These are phyloP conservation scores for Eristalinus aeneus DNA, from an alignment of 2,888 invertebrate genomes.

Conservation along the genomic window DNA sequence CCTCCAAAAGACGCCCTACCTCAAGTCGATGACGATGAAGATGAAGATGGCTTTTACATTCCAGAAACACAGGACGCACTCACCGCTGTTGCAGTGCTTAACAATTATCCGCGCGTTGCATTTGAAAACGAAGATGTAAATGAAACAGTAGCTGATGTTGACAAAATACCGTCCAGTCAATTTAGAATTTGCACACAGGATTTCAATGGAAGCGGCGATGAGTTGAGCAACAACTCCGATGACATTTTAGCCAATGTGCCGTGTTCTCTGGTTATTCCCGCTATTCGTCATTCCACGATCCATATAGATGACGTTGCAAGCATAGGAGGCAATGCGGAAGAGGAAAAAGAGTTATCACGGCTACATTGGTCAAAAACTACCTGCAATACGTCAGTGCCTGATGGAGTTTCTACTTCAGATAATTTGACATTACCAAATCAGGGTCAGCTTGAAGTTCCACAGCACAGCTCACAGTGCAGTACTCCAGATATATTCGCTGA, in stretches of 20 bases:
- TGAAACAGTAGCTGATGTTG: conserved; percentile 8
- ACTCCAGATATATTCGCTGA: conserved; percentile 24
- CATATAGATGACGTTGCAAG: conserved; percentile 5
- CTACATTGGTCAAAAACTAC: conserved; percentile 32
- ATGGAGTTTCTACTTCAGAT: conserved; percentile 10
- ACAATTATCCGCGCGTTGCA: conserved; percentile 42
- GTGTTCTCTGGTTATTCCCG: conserved; percentile 38
- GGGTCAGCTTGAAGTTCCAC: neutral
- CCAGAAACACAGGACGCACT: conserved; percentile 75
- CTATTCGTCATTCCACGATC: conserved; percentile 23
- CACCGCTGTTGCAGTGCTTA: neutral
- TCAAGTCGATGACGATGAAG: conserved; percentile 29
- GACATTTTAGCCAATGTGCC: conserved; percentile 50
- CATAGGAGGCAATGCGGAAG: neutral
- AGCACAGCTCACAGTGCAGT: neutral
- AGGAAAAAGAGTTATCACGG: conserved; percentile 40
- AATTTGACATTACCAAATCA: neutral
- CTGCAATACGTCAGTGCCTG: neutral
- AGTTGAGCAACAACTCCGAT: conserved; percentile 55
- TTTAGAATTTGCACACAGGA: conserved; percentile 75
- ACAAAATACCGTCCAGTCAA: conserved; percentile 63
- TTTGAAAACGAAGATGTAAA: conserved; percentile 21
- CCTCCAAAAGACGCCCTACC: neutral
- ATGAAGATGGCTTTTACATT: conserved; percentile 73
- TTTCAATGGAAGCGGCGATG: conserved; percentile 71